A percentile compares a stretch with the other conserved stretches of the same genome.
Conservation (phyloP, 2,797 vertebrate species). For the Intellagama lesueurii region DNA sequence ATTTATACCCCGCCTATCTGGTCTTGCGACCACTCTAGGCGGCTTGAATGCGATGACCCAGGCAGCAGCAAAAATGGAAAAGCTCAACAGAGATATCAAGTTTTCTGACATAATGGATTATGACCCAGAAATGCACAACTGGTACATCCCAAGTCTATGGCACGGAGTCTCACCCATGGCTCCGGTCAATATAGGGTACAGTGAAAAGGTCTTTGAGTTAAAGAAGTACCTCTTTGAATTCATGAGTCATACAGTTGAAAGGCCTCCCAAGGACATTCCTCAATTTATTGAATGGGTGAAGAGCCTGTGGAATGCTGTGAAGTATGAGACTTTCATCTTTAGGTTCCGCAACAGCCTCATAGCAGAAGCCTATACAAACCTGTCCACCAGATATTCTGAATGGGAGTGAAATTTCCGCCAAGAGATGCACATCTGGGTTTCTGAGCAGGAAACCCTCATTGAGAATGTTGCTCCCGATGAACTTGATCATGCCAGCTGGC, state of each 20-base stretch:
- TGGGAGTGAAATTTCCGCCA: constrained; percentile 70
- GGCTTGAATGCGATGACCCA: constrained; percentile 54
- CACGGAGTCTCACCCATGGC: constrained; percentile 75
- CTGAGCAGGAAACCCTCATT: constrained; percentile 58
- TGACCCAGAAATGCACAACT: constrained; percentile 62
- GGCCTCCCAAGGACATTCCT: constrained; percentile 68
- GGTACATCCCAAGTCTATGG: constrained; percentile 81
- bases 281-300: constrained; percentile 78
- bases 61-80: constrained; percentile 64
- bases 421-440: constrained; percentile 74
- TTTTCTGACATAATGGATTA: constrained; percentile 72
- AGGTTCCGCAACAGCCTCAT: constrained; percentile 74
- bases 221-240: constrained; percentile 80
- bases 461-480: constrained; percentile 27
- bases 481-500: constrained; percentile 56
- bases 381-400: constrained; percentile 75
- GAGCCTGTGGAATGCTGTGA: constrained; percentile 78
- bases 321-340: constrained; percentile 50
- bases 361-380: constrained; percentile 74
- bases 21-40: too few relatives aligned
- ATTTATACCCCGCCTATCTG: too few relatives aligned
- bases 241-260: constrained; percentile 71
- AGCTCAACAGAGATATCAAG: constrained; percentile 37
- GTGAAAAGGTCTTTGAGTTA: constrained; percentile 76
- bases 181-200: constrained; percentile 77